Base-by-base conservation (phyloP, 2,888 invertebrate genomes). In the Xanthia togata region DNA sequence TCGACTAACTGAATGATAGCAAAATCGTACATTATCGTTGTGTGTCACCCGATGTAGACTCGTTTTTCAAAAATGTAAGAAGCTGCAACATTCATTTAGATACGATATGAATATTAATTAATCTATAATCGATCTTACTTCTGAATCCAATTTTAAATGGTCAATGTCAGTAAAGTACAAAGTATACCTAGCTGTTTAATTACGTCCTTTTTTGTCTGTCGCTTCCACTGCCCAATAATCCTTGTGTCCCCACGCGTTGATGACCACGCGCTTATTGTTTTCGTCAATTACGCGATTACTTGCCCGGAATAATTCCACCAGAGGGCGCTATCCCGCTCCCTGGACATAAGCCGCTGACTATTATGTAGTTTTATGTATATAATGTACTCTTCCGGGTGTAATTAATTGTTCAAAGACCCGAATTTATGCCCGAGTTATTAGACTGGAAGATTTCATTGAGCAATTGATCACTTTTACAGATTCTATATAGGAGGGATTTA, bases 211-310 rank as follows among this genome's bases (percentile, higher is more conserved):
- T 23, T 23, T 73, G 20, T 53, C 26, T 85, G 85, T 73, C 92
- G n/a, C 73, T 87, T 94, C 94, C 77, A 92, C 91, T 69, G 26
- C 0, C 23, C 68, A 70, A 47, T 76, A 73, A 81, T 87, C 87
- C 60, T 72, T 68, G 80, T 68, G 80, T 73, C n/a, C 23, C 57
- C 81, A 90, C 89, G 90, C 91, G 90, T 92, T 93, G 91, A 93
- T 94, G 93, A 92, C 93, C 93, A 93, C 79, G 88, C 83, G 87
- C 87, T 88, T 92, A 94, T 95, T 95, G 95, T 95, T 95, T 95
- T 95, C 91, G 94, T 91, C 93, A 92, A 94, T 95, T 94, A 94
- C 91, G 92, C 89, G 93, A 95, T 93, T 93, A 95, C 91, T 94
- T 95, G 93, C 85, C 95, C 93, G 95, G 95, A 96, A 95, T 95